Conservation (phyloP, 2,888 invertebrate species). For the Strigamia maritima region DNA sequence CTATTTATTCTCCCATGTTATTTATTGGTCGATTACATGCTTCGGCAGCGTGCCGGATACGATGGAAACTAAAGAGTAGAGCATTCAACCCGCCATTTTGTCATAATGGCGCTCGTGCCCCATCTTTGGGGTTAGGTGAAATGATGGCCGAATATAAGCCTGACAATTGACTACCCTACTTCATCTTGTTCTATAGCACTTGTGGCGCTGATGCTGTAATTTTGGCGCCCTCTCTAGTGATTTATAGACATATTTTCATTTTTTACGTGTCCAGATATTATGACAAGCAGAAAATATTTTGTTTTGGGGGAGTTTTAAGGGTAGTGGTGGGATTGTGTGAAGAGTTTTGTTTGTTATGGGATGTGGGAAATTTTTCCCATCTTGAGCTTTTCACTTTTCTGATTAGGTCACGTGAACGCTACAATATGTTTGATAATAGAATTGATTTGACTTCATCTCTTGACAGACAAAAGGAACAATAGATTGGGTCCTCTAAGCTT, state of each 20-base stretch:
- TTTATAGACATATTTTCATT: not conserved
- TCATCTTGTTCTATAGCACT: not conserved
- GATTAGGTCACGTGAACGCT: conserved; percentile 32
- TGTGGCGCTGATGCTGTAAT: not conserved
- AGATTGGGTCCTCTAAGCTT: conserved; percentile 23
- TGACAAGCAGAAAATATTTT: not conserved
- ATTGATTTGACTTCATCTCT: conserved; percentile 34
- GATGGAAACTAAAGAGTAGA: not conserved
- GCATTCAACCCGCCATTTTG: not conserved
- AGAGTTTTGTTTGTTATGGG: not conserved
- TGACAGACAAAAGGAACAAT: conserved; percentile 22
- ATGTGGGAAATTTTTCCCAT: not conserved
- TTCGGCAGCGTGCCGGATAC: not conserved
- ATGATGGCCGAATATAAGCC: not conserved
- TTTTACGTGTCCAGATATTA: not conserved
- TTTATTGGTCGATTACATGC: too few species aligned
- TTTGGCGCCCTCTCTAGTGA: conserved; percentile 19
- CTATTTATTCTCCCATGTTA: too few species aligned
- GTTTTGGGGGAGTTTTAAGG: too few species aligned
- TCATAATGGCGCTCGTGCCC: not conserved
- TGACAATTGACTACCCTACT: not conserved
- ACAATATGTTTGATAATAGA: conserved; percentile 32
- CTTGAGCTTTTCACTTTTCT: not conserved
- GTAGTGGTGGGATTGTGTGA: not conserved
- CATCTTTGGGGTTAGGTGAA: not conserved